Evolutionary conservation across 2,888 invertebrate genomes (phyloP), one percentile per base, ranked within the genome.

Genomic region (Psylliodes chrysocephalus): DNA sequence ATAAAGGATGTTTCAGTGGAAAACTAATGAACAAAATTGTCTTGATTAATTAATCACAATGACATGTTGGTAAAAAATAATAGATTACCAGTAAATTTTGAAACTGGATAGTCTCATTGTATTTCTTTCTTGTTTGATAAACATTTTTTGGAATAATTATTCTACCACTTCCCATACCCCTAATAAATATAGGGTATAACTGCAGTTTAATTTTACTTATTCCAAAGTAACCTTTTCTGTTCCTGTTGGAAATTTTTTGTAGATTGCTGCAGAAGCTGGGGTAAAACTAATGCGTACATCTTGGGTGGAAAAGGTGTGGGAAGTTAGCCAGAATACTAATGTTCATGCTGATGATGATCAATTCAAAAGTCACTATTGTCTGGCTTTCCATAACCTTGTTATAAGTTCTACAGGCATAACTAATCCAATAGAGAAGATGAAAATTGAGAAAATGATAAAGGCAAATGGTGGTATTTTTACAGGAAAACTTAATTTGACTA

Each of bases 261-360:
- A 92, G 90, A 89, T 88, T 81, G 93, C 94, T 12, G 85, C 87
- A 19, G 87, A 88, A 75, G 84, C 84, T 72, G 86, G 87, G 54
- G 86, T 91, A 62, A 89, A 90, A 25, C 85, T 96, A 7, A 91
- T 96, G 90, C 86, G 87, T 2, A 86, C 88, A 6, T 85, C 88
- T 12, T 97, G 96, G 96, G 85, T 97, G 0, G 84, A 89, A 30
- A 88, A 88, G 0, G 90, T 95, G 0, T 97, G 95, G 95, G 84
- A 90, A 10, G 84, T 85, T 1, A 91, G 92, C 55, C 84, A 89
- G 42, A 82, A 80, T 0, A 82, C 86, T 54, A 89, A 88, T 71
- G 81, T 92, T 0, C 84, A 83, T 46, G 92, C 90, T 0, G 84
- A 86, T 0, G 90, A 92, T 67, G 66, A 83, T 0, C 85, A 87